Base-by-base conservation (phyloP, 2,113 vertebrate genomes). In the Ophthalmolycus amberensis region DNA sequence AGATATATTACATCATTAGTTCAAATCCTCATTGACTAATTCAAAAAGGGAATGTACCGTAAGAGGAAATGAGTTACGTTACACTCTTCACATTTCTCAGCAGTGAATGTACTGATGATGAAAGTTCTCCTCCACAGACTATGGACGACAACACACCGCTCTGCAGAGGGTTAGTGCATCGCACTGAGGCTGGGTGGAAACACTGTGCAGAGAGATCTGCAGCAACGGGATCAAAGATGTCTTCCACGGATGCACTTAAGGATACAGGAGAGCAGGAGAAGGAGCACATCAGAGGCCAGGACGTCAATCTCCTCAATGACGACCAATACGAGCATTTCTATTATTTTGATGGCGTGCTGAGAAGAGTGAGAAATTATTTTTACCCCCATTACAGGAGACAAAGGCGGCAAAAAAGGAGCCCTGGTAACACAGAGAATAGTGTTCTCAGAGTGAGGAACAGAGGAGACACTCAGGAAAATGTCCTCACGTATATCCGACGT, bases 111-210 rank as follows among this genome's bases (percentile, higher is more conserved):
- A 38, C 72, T 82, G 18, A 84, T 85, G 62, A 37, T 34, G 34
- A 65, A 54, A 22, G 32, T 22, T 84, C 22, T 77, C 44, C 67
- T 84, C 65, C 66, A 54, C 85, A 91, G 91, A 20, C 58, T 6
- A 3, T 70, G 64, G 75, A 9, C 3, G 52, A 42, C 2, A 14
- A 20, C 0, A 7, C 1, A 29, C 64, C 56, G 0, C 44, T 27
- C 40, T 91, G 91, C 73, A 22, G 52, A 74, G 89, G 92, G 48
- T 68, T 93, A n/a, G 80, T 89, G 5, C 88, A 92, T 71, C 90
- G 86, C 38, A 90, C 85, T 0, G 72, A 79, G 10, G 85, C 84
- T 6, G 89, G 87, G 1, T 56, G 87, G 81, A 86, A 60, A 88
- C 84, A 83, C 85, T 92, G 89, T 16, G 6, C 14, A n/a, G 69